Evolutionary conservation across 2,888 invertebrate species (phyloP).

Genomic region (Leucoptera coffeella): DNA sequence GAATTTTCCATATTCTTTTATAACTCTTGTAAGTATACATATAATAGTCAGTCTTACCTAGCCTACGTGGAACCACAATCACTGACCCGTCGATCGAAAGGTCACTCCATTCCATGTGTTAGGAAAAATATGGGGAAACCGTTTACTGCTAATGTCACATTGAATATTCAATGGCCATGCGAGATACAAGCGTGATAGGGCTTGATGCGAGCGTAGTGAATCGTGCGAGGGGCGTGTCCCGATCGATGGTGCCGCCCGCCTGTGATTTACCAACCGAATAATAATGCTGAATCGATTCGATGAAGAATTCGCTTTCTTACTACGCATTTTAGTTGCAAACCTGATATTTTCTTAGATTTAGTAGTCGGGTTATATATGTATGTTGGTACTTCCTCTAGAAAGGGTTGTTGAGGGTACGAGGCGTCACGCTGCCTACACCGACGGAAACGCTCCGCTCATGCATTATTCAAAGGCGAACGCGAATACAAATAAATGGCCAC

Average conservation of each 20-base stretch:
- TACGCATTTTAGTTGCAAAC: too few relatives aligned
- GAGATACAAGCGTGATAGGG: slow-evolving; percentile 8
- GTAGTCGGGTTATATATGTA: not conserved
- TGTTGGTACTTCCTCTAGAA: not conserved
- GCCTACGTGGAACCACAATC: too few relatives aligned
- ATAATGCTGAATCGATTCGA: slow-evolving; percentile 17
- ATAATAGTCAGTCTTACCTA: too few relatives aligned
- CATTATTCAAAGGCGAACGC: slow-evolving; percentile 47
- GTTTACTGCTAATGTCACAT: slow-evolving; percentile 5
- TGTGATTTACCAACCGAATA: slow-evolving; percentile 41
- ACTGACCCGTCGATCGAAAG: too few relatives aligned
- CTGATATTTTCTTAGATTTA: too few relatives aligned
- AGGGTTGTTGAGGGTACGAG: slow-evolving; percentile 9
- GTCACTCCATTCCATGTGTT: too few relatives aligned
- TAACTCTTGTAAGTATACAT: too few relatives aligned
- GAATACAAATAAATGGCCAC: slow-evolving; percentile 53
- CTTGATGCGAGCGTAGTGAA: slow-evolving; percentile 21
- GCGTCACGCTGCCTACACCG: slow-evolving; percentile 54
- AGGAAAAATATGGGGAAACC: too few relatives aligned
- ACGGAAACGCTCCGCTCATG: slow-evolving; percentile 48
- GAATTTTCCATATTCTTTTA: too few relatives aligned
- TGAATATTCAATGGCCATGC: slow-evolving; percentile 4
- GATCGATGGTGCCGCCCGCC: slow-evolving; percentile 16
- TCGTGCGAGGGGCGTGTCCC: slow-evolving; percentile 18
- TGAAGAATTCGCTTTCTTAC: too few relatives aligned